Evolutionary conservation across 2,113 vertebrate species (phyloP).

Genomic region (Oxyruncus cristatus): DNA sequence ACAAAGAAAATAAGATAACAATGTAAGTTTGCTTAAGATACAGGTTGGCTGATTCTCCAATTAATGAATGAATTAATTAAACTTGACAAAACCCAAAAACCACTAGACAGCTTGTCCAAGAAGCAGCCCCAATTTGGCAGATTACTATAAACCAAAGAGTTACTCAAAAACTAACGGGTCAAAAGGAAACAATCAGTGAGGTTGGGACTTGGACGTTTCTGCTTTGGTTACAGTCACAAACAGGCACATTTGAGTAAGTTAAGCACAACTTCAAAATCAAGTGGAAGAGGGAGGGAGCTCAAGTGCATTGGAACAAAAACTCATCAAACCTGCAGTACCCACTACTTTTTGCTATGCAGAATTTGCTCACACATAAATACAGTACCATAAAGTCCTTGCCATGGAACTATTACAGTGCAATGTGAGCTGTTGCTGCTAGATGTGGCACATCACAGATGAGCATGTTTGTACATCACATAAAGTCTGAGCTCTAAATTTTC

Average conservation of each 20-base stretch:
- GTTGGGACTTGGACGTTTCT: background rate
- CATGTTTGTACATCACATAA: fast-evolving
- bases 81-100: background rate
- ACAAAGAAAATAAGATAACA: background rate
- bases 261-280: background rate
- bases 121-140: background rate
- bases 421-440: background rate
- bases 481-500: background rate
- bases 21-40: background rate
- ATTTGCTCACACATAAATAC: conserved; percentile 8
- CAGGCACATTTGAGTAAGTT: background rate
- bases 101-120: background rate
- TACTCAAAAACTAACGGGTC: background rate
- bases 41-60: background rate
- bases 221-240: background rate
- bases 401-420: background rate
- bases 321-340: background rate
- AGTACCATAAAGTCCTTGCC: background rate
- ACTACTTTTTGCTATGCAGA: background rate
- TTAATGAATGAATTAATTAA: conserved; percentile 45
- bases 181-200: background rate
- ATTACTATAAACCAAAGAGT: background rate
- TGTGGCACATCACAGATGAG: background rate
- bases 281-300: background rate
- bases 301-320: background rate